Evolutionary conservation across 2,797 vertebrate species (phyloP).

Genomic region (Apodemus agrarius): DNA sequence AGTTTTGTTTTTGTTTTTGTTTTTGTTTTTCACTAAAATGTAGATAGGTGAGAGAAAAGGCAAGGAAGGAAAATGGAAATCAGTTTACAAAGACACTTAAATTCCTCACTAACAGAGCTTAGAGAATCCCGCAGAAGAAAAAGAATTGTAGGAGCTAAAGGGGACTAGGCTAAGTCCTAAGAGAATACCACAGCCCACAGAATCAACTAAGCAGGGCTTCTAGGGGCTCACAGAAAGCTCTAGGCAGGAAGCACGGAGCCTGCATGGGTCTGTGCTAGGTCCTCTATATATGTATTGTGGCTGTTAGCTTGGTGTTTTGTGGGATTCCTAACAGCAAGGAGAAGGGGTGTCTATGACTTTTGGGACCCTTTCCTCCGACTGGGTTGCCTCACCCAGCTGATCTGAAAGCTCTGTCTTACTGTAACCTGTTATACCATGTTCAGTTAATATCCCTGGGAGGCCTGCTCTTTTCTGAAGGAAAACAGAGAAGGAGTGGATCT

Average conservation of each 20-base stretch:
- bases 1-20: background rate
- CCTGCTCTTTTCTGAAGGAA: background rate
- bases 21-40: constrained; percentile 15
- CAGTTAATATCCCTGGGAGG: background rate
- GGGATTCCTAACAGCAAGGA: background rate
- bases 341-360: background rate
- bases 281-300: background rate
- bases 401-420: background rate
- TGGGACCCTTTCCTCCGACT: background rate
- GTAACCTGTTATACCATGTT: background rate
- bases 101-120: background rate
- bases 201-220: background rate
- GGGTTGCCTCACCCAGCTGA: background rate
- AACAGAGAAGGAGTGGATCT: background rate
- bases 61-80: background rate
- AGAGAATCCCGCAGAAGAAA: background rate
- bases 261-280: background rate
- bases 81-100: constrained; percentile 37
- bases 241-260: background rate
- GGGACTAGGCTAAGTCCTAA: background rate
- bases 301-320: background rate
- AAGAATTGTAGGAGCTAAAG: background rate
- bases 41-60: background rate
- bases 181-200: background rate
- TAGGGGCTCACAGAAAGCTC: background rate